Conservation (phyloP, 2,113 vertebrate species). For the Egretta garzetta region DNA sequence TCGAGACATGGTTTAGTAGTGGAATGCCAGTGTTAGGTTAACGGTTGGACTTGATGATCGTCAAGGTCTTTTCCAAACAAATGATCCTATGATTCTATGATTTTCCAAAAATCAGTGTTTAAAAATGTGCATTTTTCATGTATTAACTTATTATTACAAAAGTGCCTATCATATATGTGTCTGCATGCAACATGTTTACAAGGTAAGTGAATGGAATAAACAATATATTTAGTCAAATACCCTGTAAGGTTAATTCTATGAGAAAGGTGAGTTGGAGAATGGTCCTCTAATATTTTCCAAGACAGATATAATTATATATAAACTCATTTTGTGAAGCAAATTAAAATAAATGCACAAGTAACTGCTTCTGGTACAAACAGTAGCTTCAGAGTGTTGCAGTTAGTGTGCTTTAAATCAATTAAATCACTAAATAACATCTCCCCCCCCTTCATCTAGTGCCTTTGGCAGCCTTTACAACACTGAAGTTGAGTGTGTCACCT, state of each 20-base stretch:
- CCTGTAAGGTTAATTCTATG: neutral
- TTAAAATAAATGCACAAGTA: neutral
- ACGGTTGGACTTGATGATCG: too few species aligned
- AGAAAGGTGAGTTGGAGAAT: neutral
- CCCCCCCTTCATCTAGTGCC: neutral
- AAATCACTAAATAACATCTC: neutral
- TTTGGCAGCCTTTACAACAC: neutral
- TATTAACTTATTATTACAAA: neutral
- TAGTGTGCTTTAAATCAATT: neutral
- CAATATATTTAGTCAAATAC: neutral
- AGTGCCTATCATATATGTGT: neutral
- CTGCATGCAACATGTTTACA: neutral
- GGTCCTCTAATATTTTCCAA: neutral
- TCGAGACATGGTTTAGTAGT: too few species aligned
- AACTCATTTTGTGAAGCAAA: neutral
- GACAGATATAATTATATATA: neutral
- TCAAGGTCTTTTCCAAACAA: too few species aligned
- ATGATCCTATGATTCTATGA: too few species aligned
- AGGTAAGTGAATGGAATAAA: neutral
- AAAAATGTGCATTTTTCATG: neutral
- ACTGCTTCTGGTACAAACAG: neutral
- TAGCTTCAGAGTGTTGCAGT: neutral
- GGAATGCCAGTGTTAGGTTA: too few species aligned
- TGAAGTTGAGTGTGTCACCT: neutral
- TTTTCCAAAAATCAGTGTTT: neutral